These are phyloP conservation scores for Hippocampus kuda DNA, from an alignment of 2,797 vertebrate genomes.

Conservation along the genomic window DNA sequence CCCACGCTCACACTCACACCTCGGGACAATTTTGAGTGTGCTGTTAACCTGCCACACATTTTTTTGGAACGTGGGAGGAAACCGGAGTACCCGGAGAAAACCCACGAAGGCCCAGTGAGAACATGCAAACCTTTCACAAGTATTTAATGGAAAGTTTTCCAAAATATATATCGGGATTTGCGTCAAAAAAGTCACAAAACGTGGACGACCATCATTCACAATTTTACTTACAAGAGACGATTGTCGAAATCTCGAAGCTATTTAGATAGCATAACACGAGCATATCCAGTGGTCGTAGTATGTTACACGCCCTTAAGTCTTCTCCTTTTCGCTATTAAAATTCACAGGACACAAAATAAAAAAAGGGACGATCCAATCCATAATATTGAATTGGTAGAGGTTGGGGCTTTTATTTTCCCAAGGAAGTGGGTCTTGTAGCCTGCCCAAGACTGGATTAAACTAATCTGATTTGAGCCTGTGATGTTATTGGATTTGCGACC, in stretches of 20 bases:
- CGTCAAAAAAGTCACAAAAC: no score
- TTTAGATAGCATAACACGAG: background rate
- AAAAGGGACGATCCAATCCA: background rate
- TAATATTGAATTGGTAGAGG: background rate
- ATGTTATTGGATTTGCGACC: conserved; percentile 53
- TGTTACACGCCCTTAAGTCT: background rate
- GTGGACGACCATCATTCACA: no score
- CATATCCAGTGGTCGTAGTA: no score
- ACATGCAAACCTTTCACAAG: no score
- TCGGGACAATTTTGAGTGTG: no score
- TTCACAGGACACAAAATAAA: background rate
- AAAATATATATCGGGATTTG: no score
- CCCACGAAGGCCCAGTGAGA: no score
- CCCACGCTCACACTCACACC: no score
- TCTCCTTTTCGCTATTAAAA: background rate
- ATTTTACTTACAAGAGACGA: background rate
- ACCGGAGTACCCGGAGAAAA: no score
- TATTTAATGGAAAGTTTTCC: no score
- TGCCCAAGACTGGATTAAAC: conserved; percentile 42
- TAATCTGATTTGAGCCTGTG: conserved; percentile 51
- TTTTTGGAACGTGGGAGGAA: no score
- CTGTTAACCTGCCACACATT: no score
- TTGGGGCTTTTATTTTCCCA: background rate
- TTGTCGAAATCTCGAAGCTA: background rate
- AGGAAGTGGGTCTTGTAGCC: conserved; percentile 27